A percentile compares a stretch with the other conserved stretches of the same genome.
Evolutionary conservation across 2,797 vertebrate genomes (phyloP).

Genomic region (Miichthys miiuy): DNA sequence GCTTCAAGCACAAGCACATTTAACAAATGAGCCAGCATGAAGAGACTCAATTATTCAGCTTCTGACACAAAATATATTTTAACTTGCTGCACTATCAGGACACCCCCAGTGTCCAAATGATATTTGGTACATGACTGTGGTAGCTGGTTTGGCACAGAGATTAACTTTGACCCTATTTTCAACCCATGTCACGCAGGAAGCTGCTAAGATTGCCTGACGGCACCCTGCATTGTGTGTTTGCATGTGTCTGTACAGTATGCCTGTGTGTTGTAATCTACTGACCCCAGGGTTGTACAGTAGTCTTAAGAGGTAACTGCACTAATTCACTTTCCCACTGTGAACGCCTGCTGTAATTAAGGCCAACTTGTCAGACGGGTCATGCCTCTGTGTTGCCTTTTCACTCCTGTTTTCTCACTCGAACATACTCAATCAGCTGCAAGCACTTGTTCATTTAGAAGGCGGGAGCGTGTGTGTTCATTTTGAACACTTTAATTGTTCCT

Average conservation of each 20-base stretch:
- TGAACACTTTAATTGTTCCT: not conserved
- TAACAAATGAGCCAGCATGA: slow-evolving; percentile 31
- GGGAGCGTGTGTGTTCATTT: not conserved
- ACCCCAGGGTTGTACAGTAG: slow-evolving; percentile 84
- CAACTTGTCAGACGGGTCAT: slow-evolving; percentile 73
- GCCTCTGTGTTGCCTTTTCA: slow-evolving; percentile 40
- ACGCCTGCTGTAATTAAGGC: slow-evolving; percentile 97
- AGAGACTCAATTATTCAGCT: slow-evolving; percentile 36
- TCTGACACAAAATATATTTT: slow-evolving; percentile 33
- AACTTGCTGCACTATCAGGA: slow-evolving; percentile 36
- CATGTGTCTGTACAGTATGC: slow-evolving; percentile 38
- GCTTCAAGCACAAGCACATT: not conserved
- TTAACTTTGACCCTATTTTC: slow-evolving; percentile 70
- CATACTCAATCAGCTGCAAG: slow-evolving; percentile 19
- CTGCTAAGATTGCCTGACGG: slow-evolving; percentile 66
- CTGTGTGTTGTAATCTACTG: slow-evolving; percentile 87
- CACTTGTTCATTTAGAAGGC: slow-evolving; percentile 19
- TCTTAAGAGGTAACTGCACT: slow-evolving; percentile 89
- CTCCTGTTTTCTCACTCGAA: slow-evolving; percentile 28
- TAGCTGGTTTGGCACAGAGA: slow-evolving; percentile 36
- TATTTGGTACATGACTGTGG: slow-evolving; percentile 13
- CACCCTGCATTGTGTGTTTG: slow-evolving; percentile 51
- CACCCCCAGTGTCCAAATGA: slow-evolving; percentile 19
- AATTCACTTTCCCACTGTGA: slow-evolving; percentile 93
- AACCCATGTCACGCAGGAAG: slow-evolving; percentile 59